These are phyloP conservation scores for Sinodicranocentrus sp. DNA, from an alignment of 2,888 invertebrate species.

Conservation along the genomic window DNA sequence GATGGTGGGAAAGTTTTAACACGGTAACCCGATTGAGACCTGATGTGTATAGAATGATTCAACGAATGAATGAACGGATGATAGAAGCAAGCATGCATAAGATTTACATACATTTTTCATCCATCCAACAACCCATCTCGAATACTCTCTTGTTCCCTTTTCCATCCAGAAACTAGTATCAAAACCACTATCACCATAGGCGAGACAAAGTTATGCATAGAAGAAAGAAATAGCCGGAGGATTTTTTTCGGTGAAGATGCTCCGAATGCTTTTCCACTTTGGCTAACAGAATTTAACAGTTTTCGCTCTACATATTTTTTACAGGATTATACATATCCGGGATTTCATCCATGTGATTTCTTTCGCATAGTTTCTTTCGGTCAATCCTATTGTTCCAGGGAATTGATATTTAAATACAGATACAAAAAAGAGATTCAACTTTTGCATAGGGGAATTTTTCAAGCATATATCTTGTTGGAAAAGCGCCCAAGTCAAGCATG, in stretches of 20 bases:
- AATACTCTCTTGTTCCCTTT: not conserved
- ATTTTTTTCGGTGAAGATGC: slow-evolving; percentile 18
- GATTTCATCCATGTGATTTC: no score
- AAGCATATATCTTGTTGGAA: no score
- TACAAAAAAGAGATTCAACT: not conserved
- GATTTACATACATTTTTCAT: slow-evolving; percentile 59
- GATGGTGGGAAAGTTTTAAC: slow-evolving; percentile 26
- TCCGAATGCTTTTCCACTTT: slow-evolving; percentile 7
- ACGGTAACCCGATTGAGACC: slow-evolving; percentile 40
- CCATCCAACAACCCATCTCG: slow-evolving; percentile 34
- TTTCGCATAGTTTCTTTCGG: no score
- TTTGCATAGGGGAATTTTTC: no score
- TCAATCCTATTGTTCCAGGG: no score
- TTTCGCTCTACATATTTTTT: not conserved
- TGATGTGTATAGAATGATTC: slow-evolving; percentile 17
- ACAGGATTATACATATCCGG: not conserved
- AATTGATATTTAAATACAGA: no score
- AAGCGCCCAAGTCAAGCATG: no score
- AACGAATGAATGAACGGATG: slow-evolving; percentile 25
- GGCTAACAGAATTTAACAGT: no score
- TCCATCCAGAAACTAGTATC: not conserved
- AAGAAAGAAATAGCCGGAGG: slow-evolving; percentile 60
- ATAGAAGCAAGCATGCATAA: slow-evolving; percentile 45
- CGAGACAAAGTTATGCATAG: not conserved
- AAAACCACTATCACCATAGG: not conserved